phyloP scores from a whole-genome alignment of 2,113 vertebrate species.

The Lycaon pictus region DNA sequence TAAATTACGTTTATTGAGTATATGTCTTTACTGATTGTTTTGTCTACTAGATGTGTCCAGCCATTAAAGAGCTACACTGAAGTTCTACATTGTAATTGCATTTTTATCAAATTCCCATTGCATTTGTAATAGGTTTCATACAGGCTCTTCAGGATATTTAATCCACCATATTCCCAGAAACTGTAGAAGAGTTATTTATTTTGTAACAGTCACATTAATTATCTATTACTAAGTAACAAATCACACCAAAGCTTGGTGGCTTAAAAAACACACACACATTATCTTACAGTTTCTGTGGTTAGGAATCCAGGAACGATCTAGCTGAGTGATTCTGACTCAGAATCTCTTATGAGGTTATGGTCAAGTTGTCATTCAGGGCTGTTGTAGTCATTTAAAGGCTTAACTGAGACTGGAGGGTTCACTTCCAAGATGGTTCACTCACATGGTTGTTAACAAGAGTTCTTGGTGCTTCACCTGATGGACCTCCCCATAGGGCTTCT shows the following conservation, averaged over 20 bases:
- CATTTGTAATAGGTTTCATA: slow-evolving; percentile 22
- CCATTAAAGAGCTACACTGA: background rate
- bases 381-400: background rate
- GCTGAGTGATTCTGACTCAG: background rate
- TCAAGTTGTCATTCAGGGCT: background rate
- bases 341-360: background rate
- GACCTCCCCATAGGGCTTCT: background rate
- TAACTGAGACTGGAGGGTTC: background rate
- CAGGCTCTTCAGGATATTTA: background rate
- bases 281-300: background rate
- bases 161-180: background rate
- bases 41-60: slow-evolving; percentile 18
- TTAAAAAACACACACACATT: background rate
- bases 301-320: background rate
- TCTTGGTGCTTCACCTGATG: background rate
- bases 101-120: slow-evolving; percentile 50
- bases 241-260: background rate
- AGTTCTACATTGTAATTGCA: slow-evolving; percentile 10
- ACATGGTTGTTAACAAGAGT: background rate
- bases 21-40: background rate
- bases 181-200: background rate
- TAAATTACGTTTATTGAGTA: background rate
- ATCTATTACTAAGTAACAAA: slow-evolving; percentile 26
- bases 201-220: slow-evolving; percentile 12
- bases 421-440: background rate